Base-by-base conservation (phyloP, 2,797 vertebrate species). In the Prionace glauca region DNA sequence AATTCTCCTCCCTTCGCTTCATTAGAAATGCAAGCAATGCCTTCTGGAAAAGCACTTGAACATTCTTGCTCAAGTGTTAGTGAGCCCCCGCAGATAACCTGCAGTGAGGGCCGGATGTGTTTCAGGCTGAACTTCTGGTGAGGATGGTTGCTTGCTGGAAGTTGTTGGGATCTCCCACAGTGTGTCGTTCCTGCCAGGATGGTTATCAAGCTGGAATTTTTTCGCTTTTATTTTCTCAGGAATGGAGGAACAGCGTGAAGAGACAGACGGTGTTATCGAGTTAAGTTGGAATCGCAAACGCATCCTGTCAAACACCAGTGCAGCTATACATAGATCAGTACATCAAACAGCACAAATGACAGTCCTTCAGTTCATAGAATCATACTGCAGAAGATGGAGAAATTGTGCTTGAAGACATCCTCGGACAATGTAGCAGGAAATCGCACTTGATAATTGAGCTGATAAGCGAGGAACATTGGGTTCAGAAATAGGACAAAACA, bases 181-280 rank as follows among this genome's bases (percentile, higher is more conserved):
- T 92, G n/a, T 22, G 5, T 67, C 9, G 20, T 92, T 92, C 90
- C n/a, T 92, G 90, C n/a, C 90, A 92, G 90, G 69, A 92, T 92
- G 62, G 90, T n/a, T 22, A 9, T 67, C 62, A 92, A 92, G 62
- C 90, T 92, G 90, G 90, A 69, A 92, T 11, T n/a, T 41, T 65
- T 65, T 69, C n/a, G 22, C 32, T 92, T 92, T 92, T 67, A 88
- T 90, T 36, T 92, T 92, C 90, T 67, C 90, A n/a, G n/a, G 62
- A 67, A 92, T 92, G 90, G n/a, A 92, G 62, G 62, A 92, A 41
- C 90, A 92, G 90, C 90, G 90, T 92, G 90, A 92, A 92, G 20
- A 20, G 12, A 92, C 65, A 92, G 90, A 92, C 90, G 62, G 62
- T 41, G 90, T 67, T 22, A 22, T 26, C 18, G 65, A 69, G 62